phyloP scores from a whole-genome alignment of 2,797 vertebrate genomes.

The Borostomias antarcticus region DNA sequence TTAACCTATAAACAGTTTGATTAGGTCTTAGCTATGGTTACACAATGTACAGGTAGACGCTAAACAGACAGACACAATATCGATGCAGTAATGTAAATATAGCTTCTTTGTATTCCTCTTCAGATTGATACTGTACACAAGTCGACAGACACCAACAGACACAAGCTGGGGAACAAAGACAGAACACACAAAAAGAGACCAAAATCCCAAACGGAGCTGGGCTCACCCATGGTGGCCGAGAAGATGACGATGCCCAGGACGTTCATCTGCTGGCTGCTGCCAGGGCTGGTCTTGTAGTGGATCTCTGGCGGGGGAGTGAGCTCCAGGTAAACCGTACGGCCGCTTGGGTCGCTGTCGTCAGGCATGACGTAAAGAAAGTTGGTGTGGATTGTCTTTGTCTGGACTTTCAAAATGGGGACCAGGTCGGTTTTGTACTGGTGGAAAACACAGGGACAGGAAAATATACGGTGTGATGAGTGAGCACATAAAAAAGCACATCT shows the following conservation, averaged over 20 bases:
- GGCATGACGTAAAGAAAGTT: constrained; percentile 85
- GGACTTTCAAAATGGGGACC: constrained; percentile 78
- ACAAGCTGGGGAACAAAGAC: background rate
- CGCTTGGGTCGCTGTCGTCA: constrained; percentile 72
- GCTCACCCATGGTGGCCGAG: constrained; percentile 88
- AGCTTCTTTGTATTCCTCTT: too few species aligned
- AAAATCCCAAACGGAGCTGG: background rate
- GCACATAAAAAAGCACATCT: background rate
- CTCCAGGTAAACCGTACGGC: constrained; percentile 80
- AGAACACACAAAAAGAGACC: background rate
- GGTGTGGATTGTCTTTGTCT: constrained; percentile 55
- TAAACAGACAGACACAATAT: too few species aligned
- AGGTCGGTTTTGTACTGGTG: constrained; percentile 85
- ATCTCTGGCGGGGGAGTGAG: constrained; percentile 82
- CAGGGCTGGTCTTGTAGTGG: constrained; percentile 80
- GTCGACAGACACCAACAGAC: background rate
- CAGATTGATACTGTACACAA: background rate
- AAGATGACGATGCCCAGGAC: constrained; percentile 91
- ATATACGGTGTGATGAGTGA: too few species aligned
- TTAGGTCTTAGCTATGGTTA: too few species aligned
- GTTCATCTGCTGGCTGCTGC: constrained; percentile 89
- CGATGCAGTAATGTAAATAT: too few species aligned
- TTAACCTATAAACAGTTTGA: too few species aligned
- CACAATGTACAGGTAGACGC: too few species aligned
- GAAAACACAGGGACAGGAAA: too few species aligned